These are phyloP conservation scores for Eospalax fontanierii DNA, from an alignment of 2,797 vertebrate species.

Conservation along the genomic window DNA sequence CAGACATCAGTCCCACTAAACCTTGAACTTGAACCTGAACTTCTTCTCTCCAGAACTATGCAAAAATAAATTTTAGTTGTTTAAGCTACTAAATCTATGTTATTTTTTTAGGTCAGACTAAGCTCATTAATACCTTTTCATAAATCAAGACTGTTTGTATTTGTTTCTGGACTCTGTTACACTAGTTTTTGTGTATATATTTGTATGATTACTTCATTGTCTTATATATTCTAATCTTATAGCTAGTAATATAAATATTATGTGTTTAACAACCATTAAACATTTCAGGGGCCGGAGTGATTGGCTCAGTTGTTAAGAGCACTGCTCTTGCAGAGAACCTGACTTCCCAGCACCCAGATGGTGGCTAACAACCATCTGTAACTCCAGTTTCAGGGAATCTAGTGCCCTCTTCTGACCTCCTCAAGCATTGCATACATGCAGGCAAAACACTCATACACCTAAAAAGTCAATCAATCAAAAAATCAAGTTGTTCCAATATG, in stretches of 20 bases:
- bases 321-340: too few relatives aligned
- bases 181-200: neutral
- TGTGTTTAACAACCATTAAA: too few relatives aligned
- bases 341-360: too few relatives aligned
- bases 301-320: too few relatives aligned
- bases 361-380: too few relatives aligned
- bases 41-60: conserved; percentile 15
- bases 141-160: conserved; percentile 13
- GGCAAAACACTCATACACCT: too few relatives aligned
- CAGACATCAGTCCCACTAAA: neutral
- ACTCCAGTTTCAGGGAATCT: too few relatives aligned
- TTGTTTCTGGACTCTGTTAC: conserved; percentile 48
- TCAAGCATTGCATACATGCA: too few relatives aligned
- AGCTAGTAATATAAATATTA: neutral
- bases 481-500: neutral
- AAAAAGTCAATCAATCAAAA: neutral
- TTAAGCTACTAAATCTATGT: neutral
- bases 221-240: conserved; percentile 27
- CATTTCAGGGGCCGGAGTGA: too few relatives aligned
- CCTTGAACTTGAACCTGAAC: neutral
- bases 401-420: too few relatives aligned
- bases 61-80: neutral
- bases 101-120: conserved; percentile 28
- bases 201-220: neutral
- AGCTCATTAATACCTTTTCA: conserved; percentile 7